Base-by-base conservation (phyloP, 2,888 invertebrate genomes). In the Drosophila melanosoma region DNA sequence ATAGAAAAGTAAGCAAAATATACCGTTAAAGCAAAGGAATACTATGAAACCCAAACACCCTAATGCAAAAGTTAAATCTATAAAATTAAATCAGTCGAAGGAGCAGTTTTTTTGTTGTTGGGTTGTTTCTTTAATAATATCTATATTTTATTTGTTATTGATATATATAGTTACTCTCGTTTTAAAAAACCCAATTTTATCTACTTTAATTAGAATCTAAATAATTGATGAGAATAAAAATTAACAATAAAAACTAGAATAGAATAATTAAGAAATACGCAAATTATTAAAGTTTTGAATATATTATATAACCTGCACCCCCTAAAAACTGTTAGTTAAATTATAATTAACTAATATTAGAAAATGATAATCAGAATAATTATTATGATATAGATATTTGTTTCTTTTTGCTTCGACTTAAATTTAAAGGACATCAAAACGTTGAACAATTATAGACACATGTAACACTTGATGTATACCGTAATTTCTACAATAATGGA, bases 21-120 rank as follows among this genome's bases (percentile, higher is more conserved):
- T 66, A 60, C 68, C 62, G 36, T 63, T 64, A 52, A 56, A 33
- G n/a, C 59, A 23, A 49, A 38, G 20, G 54, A 23, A 68, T 26
- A 64, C 38, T n/a, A 45, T 32, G 58, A 49, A 53, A 49, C 38
- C 36, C 49, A 15, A 38, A 59, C 70, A 59, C 62, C 7, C 61
- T 61, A 32, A 33, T 12, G 29, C 35, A 10, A 35, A 40, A 42
- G 11, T 49, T 6, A 38, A 17, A 23, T 63, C 12, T 17, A 20
- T 26, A 42, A 17, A 26, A 26, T 15, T 23, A 12, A 56, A 38
- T 23, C 23, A 45, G 45, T 8, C 15, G 20, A 45, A 20, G 0
- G 12, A 38, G 38, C 53, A 35, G 15, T 20, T 53, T 12, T 23
- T 35, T 0, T 17, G n/a, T 32, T 38, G 11, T 38, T 17, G 12